Evolutionary conservation across 1,140 invertebrate genomes (phyloP), one percentile per base, ranked within the genome.

Genomic region (Drosophila lini): DNA sequence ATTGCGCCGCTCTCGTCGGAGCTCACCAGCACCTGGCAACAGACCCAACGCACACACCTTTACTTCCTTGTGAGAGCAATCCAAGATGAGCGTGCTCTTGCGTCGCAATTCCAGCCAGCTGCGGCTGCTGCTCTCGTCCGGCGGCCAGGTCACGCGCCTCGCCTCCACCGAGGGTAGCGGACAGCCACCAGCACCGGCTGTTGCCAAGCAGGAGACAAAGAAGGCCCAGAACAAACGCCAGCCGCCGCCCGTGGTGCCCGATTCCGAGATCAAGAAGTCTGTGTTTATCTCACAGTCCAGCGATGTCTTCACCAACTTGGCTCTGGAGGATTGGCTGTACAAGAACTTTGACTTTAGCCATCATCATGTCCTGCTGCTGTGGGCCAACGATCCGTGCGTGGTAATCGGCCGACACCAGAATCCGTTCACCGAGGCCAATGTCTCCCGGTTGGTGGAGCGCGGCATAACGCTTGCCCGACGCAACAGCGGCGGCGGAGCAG

Each of bases 401-500:
- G 98, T 99, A 0, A 96, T 99, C 90, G 99, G 99, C 2, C 94
- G 97, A 41, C 97, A 99, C 93, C 98, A 99, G 92, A 99, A 99
- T 93, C 97, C 98, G 2, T 99, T 98, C 96, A 91, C 96, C 19
- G 98, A 99, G 93, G 95, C 96, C 3, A 97, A 99, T 91, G 92
- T 97, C 0, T 93, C 94, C 4, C 93, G 93, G 36, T 78, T 96
- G 22, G 91, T 94, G 48, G 94, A 95, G 36, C 93, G 94, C 25
- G 94, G 94, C 16, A 95, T 98, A 47, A 92, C 94, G 3, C 79
- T 99, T 16, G 98, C 96, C 1, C 94, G 98, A 55, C 94, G 98
- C 19, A 97, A 98, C 84, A 99, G 98, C 92, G 98, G 98, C n/a
- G 99, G 98, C 63, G 98, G 98, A 10, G 96, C 98, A 16, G 98